Base-by-base conservation (phyloP, 2,113 vertebrate species). In the Poecilia latipinna region DNA sequence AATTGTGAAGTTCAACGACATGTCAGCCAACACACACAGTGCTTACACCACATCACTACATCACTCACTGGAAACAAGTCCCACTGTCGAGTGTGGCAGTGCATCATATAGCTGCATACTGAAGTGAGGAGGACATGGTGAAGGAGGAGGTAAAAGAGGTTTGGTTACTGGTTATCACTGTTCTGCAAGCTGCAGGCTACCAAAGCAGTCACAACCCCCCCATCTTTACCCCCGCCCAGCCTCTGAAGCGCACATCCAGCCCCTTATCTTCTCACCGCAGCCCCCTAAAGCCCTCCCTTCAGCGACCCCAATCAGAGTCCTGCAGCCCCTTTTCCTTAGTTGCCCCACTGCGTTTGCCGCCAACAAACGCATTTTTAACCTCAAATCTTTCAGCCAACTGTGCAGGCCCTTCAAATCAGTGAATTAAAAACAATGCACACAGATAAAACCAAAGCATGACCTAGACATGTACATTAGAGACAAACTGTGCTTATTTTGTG, bases 241-340 rank as follows among this genome's bases (percentile, higher is more conserved):
- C 79, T 82, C 78, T 84, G 37, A 79, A 86, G 82, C 80, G 77
- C 82, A 75, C 90, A 91, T 81, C 81, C 85, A 89, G 77, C 67
- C 78, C 79, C 88, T 93, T 93, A 91, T 93, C 92, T 93, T 84
- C 78, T 64, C 75, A 82, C 84, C 79, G 28, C 92, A 91, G 90
- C 82, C 86, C 90, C 90, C 88, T 82, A 85, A 88, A 91, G 90
- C 88, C 82, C 74, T 89, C 87, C 85, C 86, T 82, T 81, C 81
- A 87, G 86, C 82, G 73, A 83, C 70, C 82, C 84, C 82, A 88
- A 85, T 91, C 85, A 79, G 78, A 86, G 85, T 83, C 79, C 87
- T 79, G 87, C 87, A 89, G 86, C 72, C 67, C 65, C 83, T 44
- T 70, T 70, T 63, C 61, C 68, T 26, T 24, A 33, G 81, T 77